Percentiles rank a stretch among this genome's conserved stretches.
Conservation (phyloP, 2,888 invertebrate species). For the Aphodius granarius region DNA sequence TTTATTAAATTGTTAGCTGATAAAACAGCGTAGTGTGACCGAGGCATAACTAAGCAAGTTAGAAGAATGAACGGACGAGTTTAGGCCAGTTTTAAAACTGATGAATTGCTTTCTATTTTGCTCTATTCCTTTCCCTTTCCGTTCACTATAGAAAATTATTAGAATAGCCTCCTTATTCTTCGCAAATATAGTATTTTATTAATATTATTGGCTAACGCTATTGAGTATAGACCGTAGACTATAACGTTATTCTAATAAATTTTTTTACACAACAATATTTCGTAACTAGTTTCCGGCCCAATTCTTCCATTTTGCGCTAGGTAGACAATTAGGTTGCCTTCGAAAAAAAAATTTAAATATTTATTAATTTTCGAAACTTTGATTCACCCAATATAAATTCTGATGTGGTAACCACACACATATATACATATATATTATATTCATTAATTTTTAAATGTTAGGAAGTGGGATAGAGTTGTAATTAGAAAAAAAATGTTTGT, state of each 20-base stretch:
- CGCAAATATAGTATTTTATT: neutral
- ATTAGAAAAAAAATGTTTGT: too few species aligned
- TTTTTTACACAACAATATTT: neutral
- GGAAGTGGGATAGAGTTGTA: too few species aligned
- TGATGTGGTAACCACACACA: neutral
- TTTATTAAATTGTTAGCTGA: too few species aligned
- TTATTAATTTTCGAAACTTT: neutral
- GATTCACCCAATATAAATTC: neutral
- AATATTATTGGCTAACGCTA: neutral
- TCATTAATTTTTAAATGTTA: neutral
- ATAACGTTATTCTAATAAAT: neutral
- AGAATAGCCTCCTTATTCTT: neutral
- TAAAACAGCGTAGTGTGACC: too few species aligned
- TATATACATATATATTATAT: too few species aligned
- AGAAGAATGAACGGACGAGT: neutral
- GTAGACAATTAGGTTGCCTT: neutral
- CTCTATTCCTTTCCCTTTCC: neutral
- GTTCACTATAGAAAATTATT: neutral
- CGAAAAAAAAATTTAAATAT: neutral
- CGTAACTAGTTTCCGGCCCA: neutral
- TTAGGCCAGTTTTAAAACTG: neutral
- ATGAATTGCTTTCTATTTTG: neutral
- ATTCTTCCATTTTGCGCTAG: neutral
- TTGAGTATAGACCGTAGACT: too few species aligned
- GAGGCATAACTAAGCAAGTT: neutral